Evolutionary conservation across 53 echinoderm and acorn worm genomes (phyloP).

Genomic region (Crossaster papposus): DNA sequence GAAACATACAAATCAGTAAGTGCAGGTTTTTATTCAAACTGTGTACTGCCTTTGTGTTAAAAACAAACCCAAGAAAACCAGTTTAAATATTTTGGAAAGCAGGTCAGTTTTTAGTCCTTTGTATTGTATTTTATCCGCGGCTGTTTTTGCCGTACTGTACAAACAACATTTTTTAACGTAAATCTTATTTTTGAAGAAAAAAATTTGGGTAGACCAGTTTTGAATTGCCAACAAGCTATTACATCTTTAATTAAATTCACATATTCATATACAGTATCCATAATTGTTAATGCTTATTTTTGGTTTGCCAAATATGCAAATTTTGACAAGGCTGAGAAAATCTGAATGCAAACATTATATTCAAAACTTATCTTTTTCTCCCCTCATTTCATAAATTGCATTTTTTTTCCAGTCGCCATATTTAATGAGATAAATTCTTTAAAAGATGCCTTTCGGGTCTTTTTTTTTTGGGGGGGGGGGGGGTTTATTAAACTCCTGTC

Average conservation of each 20-base stretch:
- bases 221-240: background rate
- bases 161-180: slow-evolving; percentile 3
- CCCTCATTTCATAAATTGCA: background rate
- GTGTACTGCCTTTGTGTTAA: no score
- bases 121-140: slow-evolving; percentile 7
- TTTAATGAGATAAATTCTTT: no score
- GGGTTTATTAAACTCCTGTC: no score
- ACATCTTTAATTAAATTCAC: background rate
- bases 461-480: no score
- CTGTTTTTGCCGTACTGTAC: slow-evolving; percentile 15
- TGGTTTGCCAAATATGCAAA: slow-evolving; percentile 21
- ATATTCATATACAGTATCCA: background rate
- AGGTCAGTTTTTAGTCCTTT: background rate
- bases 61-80: background rate
- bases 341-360: background rate
- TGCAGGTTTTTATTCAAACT: no score
- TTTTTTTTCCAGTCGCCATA: background rate
- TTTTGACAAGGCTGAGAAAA: slow-evolving; percentile 24
- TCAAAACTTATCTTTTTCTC: no score
- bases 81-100: background rate
- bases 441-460: no score
- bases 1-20: no score
- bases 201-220: background rate
- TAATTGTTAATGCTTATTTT: background rate
- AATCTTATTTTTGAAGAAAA: background rate